Evolutionary conservation across 2,113 vertebrate genomes (phyloP), one percentile per base, ranked within the genome.

Genomic region (Hystrix cristata): DNA sequence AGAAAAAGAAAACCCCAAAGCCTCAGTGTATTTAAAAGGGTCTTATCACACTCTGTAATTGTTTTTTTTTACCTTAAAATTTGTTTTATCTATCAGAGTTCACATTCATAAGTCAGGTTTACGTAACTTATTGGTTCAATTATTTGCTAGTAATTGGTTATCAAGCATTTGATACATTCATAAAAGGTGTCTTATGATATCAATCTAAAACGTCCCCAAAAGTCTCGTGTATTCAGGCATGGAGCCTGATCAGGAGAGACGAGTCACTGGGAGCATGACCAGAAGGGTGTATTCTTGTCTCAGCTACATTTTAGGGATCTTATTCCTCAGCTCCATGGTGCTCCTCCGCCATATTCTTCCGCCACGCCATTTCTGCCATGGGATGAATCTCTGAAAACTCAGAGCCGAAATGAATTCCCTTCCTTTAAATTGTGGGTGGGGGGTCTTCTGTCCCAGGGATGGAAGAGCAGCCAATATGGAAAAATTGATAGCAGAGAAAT

Each of bases 181-280:
- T 18, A 34, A 91, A 80, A 16, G 7, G 14, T 88, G 71, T 46
- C 5, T 5, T 27, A 11, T 76, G 12, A 2, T 76, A 29, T 15
- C 15, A 23, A 76, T 25, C 19, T 46, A 25, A 76, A 15, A 27
- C 29, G 43, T 29, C 10, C 72, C 43, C 43, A 6, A 19, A 76
- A 48, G 25, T 27, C 43, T 15, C 15, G 46, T 51, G 46, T 51
- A 3, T 3, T 48, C n/a, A 62, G 23, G 2, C 6, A 21, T 7
- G 60, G 21, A 23, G 21, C 19, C 15, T 38, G 34, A n/a, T 18
- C 14, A 67, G 43, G 27, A 6, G 25, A 48, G 46, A 6, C 7
- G 13, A 9, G 12, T 48, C 2, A 0, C 12, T 2, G 25, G 72
- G 38, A 46, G 2, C 43, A 7, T 7, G 43, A 14, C 43, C 7